Conservation (phyloP, 2,797 vertebrate genomes). For the Hipposideros larvatus region DNA sequence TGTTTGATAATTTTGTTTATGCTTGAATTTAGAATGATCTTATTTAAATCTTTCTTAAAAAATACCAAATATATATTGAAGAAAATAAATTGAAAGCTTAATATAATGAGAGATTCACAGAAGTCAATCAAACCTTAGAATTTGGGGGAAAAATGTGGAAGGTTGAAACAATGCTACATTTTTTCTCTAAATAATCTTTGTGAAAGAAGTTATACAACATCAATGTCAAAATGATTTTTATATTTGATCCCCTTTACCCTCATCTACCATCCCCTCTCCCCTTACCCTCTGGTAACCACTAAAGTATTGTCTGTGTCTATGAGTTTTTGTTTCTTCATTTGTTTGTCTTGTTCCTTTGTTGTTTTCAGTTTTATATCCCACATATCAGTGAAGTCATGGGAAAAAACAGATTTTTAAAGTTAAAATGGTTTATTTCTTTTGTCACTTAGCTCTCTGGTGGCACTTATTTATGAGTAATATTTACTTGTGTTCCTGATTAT, state of each 20-base stretch:
- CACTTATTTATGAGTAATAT: background rate
- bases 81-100: background rate
- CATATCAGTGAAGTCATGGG: too few relatives aligned
- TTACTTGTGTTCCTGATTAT: background rate
- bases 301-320: too few relatives aligned
- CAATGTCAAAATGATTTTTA: background rate
- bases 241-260: too few relatives aligned
- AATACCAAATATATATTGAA: background rate
- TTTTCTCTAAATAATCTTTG: background rate
- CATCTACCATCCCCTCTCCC: too few relatives aligned
- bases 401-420: background rate
- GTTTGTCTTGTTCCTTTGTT: too few relatives aligned
- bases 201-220: background rate
- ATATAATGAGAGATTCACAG: background rate
- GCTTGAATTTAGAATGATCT: background rate
- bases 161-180: background rate
- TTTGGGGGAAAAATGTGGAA: background rate
- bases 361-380: too few relatives aligned
- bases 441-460: background rate
- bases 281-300: too few relatives aligned
- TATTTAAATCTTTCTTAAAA: background rate
- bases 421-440: background rate
- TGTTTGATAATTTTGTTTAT: background rate
- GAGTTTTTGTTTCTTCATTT: too few relatives aligned
- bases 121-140: background rate